These are phyloP conservation scores for Actinopyga echinites DNA, from an alignment of 53 echinoderm and acorn worm species.

Conservation along the genomic window DNA sequence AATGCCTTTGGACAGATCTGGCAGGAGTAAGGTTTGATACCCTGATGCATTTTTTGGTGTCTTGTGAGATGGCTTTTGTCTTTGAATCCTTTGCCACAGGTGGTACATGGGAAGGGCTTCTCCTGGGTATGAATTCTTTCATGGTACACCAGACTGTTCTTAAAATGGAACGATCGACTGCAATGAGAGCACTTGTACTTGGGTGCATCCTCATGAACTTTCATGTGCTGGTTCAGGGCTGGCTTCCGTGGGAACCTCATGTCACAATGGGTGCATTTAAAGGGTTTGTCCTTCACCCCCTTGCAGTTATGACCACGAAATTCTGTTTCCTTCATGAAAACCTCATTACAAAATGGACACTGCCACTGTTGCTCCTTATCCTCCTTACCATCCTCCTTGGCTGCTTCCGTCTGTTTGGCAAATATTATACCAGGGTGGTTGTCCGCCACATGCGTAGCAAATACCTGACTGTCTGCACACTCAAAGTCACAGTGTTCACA, in stretches of 20 bases:
- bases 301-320: background rate
- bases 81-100: constrained; percentile 24
- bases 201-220: constrained; percentile 37
- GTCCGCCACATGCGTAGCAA: constrained; percentile 17
- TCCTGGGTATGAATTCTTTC: constrained; percentile 34
- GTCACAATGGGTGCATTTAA: constrained; percentile 49
- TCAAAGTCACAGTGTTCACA: constrained; percentile 7
- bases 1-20: constrained; percentile 43
- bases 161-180: constrained; percentile 43
- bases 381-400: background rate
- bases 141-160: constrained; percentile 59
- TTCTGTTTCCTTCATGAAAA: background rate
- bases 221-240: constrained; percentile 35
- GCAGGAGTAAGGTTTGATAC: constrained; percentile 43
- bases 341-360: constrained; percentile 45
- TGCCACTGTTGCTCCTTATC: constrained; percentile 19
- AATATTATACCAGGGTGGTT: background rate
- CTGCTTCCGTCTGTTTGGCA: background rate
- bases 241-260: constrained; percentile 31
- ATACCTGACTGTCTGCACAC: background rate
- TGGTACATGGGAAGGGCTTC: constrained; percentile 3
- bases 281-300: constrained; percentile 31
- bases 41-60: constrained; percentile 36
- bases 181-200: constrained; percentile 40
- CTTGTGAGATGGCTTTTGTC: constrained; percentile 28